phyloP scores from a whole-genome alignment of 2,113 vertebrate genomes.

The Sylvia atricapilla region DNA sequence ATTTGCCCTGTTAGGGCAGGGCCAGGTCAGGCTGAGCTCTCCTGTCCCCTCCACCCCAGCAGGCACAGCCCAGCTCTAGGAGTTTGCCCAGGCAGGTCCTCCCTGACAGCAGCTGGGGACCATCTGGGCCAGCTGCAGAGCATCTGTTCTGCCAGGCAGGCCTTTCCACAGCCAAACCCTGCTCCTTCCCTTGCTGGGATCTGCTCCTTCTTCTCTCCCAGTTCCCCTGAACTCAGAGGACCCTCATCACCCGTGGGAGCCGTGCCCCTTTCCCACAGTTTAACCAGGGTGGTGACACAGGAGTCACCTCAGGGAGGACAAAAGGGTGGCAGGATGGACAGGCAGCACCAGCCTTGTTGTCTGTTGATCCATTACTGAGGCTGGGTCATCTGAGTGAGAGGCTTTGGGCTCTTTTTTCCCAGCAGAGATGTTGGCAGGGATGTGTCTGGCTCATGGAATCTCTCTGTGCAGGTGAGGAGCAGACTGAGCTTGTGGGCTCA shows the following conservation, averaged over 20 bases:
- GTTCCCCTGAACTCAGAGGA: background rate
- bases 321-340: background rate
- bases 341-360: background rate
- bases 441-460: background rate
- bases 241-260: background rate
- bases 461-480: rapidly evolving
- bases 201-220: background rate
- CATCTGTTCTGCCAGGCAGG: background rate
- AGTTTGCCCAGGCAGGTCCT: background rate
- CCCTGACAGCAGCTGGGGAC: background rate
- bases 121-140: background rate
- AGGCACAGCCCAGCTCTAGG: background rate
- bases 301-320: background rate
- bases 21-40: background rate
- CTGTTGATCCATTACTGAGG: background rate
- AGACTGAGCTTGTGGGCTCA: background rate
- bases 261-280: background rate
- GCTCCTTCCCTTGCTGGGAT: background rate
- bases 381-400: background rate
- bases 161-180: background rate
- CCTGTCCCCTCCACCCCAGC: background rate
- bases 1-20: background rate
- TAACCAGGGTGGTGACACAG: background rate
- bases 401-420: background rate
- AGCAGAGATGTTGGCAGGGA: background rate